Evolutionary conservation across 2,888 invertebrate species (phyloP), one percentile per base, ranked within the genome.

Genomic region (Gasteruption jaculator): DNA sequence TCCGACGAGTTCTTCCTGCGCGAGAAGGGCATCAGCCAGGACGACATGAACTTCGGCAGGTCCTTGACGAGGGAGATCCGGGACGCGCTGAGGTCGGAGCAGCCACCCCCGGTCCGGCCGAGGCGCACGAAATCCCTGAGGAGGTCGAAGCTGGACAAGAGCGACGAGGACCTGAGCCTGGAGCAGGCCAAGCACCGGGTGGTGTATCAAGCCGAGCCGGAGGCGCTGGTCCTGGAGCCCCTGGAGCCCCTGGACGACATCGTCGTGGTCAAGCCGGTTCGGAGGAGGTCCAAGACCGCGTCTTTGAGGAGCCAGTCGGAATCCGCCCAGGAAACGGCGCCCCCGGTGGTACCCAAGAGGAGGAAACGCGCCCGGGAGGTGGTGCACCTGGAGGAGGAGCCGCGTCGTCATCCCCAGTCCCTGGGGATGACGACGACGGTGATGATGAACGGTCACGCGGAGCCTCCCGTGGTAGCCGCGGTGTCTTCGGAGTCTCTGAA

Each of bases 1-100:
- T 86, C 87, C 29, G 90, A 91, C 69, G 89, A 91, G 73, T 91
- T 90, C 74, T 88, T 89, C 67, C 75, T 90, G 46, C 78, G 89
- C 53, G 85, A 85, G 69, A 83, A 86, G 65, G 89, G 87, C 47
- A 83, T 88, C 61, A 87, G 88, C 50, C 83, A 83, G 60, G 88
- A 88, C 70, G 84, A 88, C 72, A 85, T 88, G 63, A 83, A 85
- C 69, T 77, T 87, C 43, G 83, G 86, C 45, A 80, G 82, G 67
- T 87, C 85, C 61, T 76, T 89, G 41, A 85, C 83, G 58, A 80
- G 81, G 37, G 88, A 89, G 72, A 85, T 90, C 53, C 78, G 86
- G 53, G 86, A 88, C 71, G 87, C 86, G 19, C 83, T 89, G 59
- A 76, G 79, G 63, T 77, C 77, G 45, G 81, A 82, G 5, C 58